These are phyloP conservation scores for Nomada fucata DNA, from an alignment of 2,888 invertebrate genomes.

Conservation along the genomic window DNA sequence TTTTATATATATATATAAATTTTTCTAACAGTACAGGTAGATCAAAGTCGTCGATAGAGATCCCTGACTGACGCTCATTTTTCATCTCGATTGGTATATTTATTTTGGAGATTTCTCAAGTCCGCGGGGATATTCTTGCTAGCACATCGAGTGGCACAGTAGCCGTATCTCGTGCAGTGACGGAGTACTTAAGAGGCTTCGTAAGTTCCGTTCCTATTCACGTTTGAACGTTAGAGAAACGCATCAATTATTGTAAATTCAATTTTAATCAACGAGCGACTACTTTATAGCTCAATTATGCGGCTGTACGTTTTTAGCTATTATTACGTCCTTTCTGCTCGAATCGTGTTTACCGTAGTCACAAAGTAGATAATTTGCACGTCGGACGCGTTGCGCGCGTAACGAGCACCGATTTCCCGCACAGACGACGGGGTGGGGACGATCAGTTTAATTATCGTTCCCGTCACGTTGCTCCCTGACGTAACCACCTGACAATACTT, in stretches of 20 bases:
- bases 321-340: background rate
- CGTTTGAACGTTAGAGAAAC: background rate
- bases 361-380: constrained; percentile 10
- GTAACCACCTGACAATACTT: constrained; percentile 50
- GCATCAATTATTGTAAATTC: background rate
- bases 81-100: too few species aligned
- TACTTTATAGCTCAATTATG: background rate
- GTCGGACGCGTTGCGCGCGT: constrained; percentile 18
- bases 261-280: background rate
- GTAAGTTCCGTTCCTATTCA: background rate
- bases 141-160: too few species aligned
- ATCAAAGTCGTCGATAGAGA: background rate
- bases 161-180: too few species aligned
- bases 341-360: background rate
- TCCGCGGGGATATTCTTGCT: too few species aligned
- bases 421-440: background rate
- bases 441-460: constrained; percentile 46
- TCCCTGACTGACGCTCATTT: too few species aligned
- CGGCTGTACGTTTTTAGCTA: too few species aligned
- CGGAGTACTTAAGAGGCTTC: background rate
- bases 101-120: too few species aligned
- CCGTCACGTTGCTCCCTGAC: constrained; percentile 45
- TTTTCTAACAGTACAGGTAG: background rate
- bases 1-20: background rate
- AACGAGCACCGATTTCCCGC: constrained; percentile 43